Percentiles rank a stretch among this genome's conserved stretches.
Evolutionary conservation across 1,140 invertebrate species (phyloP).

Genomic region (Brachionus asplanchnoidis): DNA sequence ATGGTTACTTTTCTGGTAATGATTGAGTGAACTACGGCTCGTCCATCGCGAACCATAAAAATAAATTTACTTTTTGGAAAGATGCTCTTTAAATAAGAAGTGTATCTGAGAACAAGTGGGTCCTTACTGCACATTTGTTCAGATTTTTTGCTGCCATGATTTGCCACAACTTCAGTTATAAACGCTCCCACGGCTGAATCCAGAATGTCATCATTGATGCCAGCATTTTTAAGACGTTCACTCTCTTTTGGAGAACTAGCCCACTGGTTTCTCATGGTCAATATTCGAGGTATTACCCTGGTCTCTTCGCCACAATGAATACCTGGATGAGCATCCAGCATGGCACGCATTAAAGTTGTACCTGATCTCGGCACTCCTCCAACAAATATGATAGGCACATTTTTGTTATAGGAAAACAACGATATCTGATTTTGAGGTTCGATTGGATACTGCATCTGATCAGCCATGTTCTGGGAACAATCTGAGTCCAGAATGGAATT

Average conservation of each 20-base stretch:
- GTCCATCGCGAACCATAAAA: conserved; percentile 93
- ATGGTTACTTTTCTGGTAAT: conserved; percentile 94
- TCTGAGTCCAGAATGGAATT: neutral
- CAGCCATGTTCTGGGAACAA: neutral
- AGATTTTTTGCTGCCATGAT: conserved; percentile 88
- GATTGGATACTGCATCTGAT: neutral
- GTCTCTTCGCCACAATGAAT: conserved; percentile 97
- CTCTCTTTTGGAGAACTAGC: conserved; percentile 83
- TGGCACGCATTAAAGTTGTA: conserved; percentile 91
- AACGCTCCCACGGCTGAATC: conserved; percentile 92
- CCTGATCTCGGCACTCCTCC: conserved; percentile 92
- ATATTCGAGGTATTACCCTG: conserved; percentile 84
- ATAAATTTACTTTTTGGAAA: conserved; percentile 83
- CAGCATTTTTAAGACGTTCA: conserved; percentile 69
- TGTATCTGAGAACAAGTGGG: conserved; percentile 90
- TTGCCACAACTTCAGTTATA: conserved; percentile 71
- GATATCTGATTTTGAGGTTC: neutral
- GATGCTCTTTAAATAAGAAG: conserved; percentile 65
- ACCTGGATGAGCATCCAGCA: conserved; percentile 96
- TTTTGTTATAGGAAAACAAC: conserved; percentile 11
- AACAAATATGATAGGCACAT: conserved; percentile 65
- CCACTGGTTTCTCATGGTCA: conserved; percentile 80
- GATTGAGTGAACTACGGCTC: conserved; percentile 94
- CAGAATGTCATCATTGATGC: conserved; percentile 82
- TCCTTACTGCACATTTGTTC: conserved; percentile 91